A percentile compares a stretch with the other conserved stretches of the same genome.
phyloP scores from a whole-genome alignment of 2,888 invertebrate genomes.

The Scrobipalpa atriplicella region DNA sequence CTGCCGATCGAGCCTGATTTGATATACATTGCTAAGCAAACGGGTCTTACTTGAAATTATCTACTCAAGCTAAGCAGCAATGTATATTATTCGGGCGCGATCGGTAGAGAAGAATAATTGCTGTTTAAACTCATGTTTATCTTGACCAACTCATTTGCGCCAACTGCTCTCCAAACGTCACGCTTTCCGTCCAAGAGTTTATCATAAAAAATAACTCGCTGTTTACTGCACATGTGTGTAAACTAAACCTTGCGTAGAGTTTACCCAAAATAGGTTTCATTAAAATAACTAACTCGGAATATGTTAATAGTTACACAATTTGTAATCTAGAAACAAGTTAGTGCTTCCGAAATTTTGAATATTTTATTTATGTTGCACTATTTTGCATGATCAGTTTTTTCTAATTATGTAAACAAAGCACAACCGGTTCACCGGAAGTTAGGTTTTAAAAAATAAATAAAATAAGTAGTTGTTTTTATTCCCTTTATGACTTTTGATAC shows the following conservation, averaged over 20 bases:
- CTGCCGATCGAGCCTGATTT: too few relatives aligned
- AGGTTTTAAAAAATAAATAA: too few relatives aligned
- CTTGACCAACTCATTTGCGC: constrained; percentile 14
- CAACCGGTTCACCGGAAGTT: too few relatives aligned
- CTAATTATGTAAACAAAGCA: neutral
- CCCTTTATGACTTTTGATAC: too few relatives aligned
- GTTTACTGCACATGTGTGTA: neutral
- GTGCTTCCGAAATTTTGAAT: neutral
- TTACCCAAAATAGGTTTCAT: constrained; percentile 1
- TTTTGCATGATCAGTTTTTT: neutral
- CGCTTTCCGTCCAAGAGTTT: constrained; percentile 22
- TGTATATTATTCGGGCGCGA: too few relatives aligned
- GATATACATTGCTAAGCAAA: too few relatives aligned
- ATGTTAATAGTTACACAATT: too few relatives aligned
- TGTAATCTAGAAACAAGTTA: neutral
- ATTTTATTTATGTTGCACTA: neutral
- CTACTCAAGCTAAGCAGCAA: too few relatives aligned
- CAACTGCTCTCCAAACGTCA: constrained; percentile 10
- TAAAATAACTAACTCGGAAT: neutral
- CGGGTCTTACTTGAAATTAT: too few relatives aligned
- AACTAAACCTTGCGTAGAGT: constrained; percentile 4
- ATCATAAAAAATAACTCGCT: constrained; percentile 8
- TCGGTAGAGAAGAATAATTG: too few relatives aligned
- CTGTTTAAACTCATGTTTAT: too few relatives aligned
- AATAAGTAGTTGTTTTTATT: too few relatives aligned